Evolutionary conservation across 2,888 invertebrate species (phyloP), one percentile per base, ranked within the genome.

Genomic region (Ichneumoninae sp.): DNA sequence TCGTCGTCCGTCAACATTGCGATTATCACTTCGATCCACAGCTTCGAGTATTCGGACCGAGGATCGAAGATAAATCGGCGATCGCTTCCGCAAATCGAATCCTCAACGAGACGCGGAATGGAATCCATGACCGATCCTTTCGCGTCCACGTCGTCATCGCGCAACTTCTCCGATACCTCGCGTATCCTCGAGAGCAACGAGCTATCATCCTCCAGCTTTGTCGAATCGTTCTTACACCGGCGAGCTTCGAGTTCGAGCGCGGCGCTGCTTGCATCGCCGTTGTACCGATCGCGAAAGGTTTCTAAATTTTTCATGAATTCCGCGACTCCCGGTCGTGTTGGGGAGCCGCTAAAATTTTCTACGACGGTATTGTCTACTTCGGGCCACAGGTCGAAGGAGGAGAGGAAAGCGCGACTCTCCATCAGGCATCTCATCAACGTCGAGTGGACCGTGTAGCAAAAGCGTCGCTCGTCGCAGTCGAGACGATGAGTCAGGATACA

Each of bases 1-100:
- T 95, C 94, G 89, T 95, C 95, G 91, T 95, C 95, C 92, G 95
- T 95, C 60, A 95, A 89, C 5, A 95, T 91, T 57, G 94, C 91
- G 95, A 89, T 71, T 93, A 94, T 63, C 94, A 91, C 89, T 94
- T 93, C 50, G 95, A 92, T 69, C 94, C 91, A 71, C 50, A 33
- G 30, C 10, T 80, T 87, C 92, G 54, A 93, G 89, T 91, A 93
- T 94, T 36, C 93, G 3, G 52, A 54, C 1, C 33, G 33, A 40
- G 73, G 54, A 54, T 52, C 33, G 33, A 68, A 26, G 47, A 50
- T 13, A 5, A 87, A 60, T 85, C 80, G 88, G 73, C n/a, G 13
- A 73, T 76, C 13, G 88, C 74, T 13, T 74, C 63, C 13, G 26
- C n/a, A 50, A 88, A 85, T 57, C 65, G 36, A 16, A 87, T 70